Evolutionary conservation across 2,113 vertebrate genomes (phyloP), one percentile per base, ranked within the genome.

Genomic region (Romanogobio albipinnatus): DNA sequence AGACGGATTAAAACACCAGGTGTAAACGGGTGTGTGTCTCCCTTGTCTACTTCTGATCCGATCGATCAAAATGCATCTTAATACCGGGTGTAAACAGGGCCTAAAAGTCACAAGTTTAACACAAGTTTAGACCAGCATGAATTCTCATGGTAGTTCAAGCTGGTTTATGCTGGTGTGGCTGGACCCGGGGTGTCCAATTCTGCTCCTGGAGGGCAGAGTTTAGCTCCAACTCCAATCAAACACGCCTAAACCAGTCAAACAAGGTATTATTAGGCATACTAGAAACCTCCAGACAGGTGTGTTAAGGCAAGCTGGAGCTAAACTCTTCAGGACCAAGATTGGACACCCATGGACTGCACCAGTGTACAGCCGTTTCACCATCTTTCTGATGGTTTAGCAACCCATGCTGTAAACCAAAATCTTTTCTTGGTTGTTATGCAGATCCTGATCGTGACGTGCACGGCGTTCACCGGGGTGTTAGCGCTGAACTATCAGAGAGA

Each of bases 401-500:
- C 33, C 17, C 15, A 39, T 22, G 17, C 15, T 68, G 29, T 33
- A 19, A 33, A 36, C 29, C 7, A 36, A 56, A 56, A 56, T 3
- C 17, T 39, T 70, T 73, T n/a, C 22, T 5, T 73, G 22, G 3
- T n/a, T 73, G 5, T 45, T 47, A 3, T 68, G 11, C 74, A 99
- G 98, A 91, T 99, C 88, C 94, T 99, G 91, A 97, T 99, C 43
- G 95, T 99, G 89, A 96, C 97, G 56, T 94, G 95, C 66, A 99
- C 98, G 0, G 98, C 97, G 15, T 93, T 99, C 85, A 95, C 96
- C 0, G 98, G 98, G 11, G 95, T 99, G 80, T 93, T 99, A 91
- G 95, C 98, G 73, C 94, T 99, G 90, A 99, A 98, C 95, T 97
- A 97, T 93, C 97, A 97, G 92, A 93, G 93, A 36, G 97, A 99